Conservation (phyloP, 2,113 vertebrate genomes). For the Cygnus buccinator region DNA sequence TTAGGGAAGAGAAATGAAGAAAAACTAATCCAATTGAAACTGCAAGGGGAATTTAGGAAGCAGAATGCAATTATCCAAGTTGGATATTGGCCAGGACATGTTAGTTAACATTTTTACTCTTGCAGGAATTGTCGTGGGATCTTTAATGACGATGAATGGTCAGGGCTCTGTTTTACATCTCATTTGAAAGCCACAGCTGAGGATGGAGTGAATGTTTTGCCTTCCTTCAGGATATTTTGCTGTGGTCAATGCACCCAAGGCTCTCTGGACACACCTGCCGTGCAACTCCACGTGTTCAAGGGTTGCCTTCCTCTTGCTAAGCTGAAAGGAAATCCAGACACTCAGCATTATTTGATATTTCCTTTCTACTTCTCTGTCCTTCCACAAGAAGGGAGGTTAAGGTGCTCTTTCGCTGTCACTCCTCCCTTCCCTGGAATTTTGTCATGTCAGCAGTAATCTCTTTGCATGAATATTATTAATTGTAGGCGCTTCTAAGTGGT, state of each 20-base stretch:
- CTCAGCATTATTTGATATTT: neutral
- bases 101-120: conserved; percentile 63
- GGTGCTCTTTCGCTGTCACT: neutral
- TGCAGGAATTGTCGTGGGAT: conserved; percentile 24
- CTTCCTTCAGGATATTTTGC: neutral
- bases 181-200: conserved; percentile 26
- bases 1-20: conserved; percentile 62
- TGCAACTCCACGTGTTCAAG: accelerated
- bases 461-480: neutral
- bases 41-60: conserved; percentile 58
- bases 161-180: conserved; percentile 46
- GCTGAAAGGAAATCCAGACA: neutral
- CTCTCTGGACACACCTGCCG: neutral
- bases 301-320: neutral
- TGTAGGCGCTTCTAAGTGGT: neutral
- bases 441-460: neutral
- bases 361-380: neutral
- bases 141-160: conserved; percentile 45
- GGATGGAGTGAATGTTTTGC: neutral
- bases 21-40: conserved; percentile 68
- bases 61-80: conserved; percentile 55
- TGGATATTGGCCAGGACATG: conserved; percentile 62
- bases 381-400: neutral
- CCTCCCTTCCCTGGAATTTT: neutral
- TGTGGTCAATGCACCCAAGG: neutral